These are phyloP conservation scores for Girardia tigrina DNA, from an alignment of 2,888 invertebrate genomes.

Conservation along the genomic window DNA sequence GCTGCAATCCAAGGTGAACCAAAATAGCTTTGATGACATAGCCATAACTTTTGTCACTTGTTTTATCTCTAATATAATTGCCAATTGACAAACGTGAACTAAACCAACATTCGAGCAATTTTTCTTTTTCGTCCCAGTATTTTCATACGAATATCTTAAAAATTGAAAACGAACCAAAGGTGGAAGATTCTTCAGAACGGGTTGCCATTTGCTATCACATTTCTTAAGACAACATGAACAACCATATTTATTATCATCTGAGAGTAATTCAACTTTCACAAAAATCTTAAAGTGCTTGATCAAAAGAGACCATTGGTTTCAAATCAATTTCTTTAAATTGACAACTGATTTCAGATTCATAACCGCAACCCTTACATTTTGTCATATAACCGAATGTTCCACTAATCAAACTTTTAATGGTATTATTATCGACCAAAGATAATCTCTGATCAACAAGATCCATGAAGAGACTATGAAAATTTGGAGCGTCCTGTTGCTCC, in stretches of 20 bases:
- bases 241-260: constrained; percentile 32
- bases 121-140: constrained; percentile 29
- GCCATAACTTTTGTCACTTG: too few relatives aligned
- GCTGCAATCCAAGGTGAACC: too few relatives aligned
- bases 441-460: constrained; percentile 27
- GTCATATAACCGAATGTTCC: constrained; percentile 19
- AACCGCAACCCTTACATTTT: constrained; percentile 10
- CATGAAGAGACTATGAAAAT: constrained; percentile 32
- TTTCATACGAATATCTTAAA: constrained; percentile 29
- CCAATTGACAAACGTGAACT: constrained; percentile 24
- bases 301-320: constrained; percentile 9
- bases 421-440: constrained; percentile 9
- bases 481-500: constrained; percentile 30
- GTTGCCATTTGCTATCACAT: constrained; percentile 23
- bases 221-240: constrained; percentile 17
- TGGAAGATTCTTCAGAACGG: background rate
- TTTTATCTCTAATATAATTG: background rate
- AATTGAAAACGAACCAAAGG: constrained; percentile 27
- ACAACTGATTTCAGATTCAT: background rate
- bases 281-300: background rate
- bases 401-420: constrained; percentile 1
- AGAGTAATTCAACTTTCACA: constrained; percentile 15
- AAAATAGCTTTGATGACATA: too few relatives aligned
- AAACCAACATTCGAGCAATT: constrained; percentile 11
- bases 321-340: background rate